Percentiles rank a stretch among this genome's conserved stretches.
These are phyloP conservation scores for Clamator glandarius DNA, from an alignment of 2,797 vertebrate species.

Conservation along the genomic window DNA sequence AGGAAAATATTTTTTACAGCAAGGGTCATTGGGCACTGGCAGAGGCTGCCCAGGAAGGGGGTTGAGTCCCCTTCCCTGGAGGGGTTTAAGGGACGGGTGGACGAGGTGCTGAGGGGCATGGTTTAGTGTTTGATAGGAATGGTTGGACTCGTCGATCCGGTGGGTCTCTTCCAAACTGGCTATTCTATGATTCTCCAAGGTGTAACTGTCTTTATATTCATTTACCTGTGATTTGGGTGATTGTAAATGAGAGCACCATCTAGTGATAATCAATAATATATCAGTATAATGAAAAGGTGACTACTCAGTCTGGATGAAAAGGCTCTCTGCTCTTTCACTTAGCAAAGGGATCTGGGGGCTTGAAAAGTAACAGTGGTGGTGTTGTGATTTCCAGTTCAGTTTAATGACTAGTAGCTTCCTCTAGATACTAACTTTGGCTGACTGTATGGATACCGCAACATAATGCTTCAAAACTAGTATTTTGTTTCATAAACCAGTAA, in stretches of 20 bases:
- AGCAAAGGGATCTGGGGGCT: not conserved
- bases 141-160: no score
- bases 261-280: constrained; percentile 36
- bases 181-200: no score
- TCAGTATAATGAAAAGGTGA: not conserved
- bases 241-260: constrained; percentile 45
- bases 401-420: not conserved
- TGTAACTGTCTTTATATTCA: not conserved
- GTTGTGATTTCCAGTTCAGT: not conserved
- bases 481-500: not conserved
- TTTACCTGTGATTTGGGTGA: not conserved
- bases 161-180: no score
- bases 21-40: no score
- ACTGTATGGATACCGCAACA: not conserved
- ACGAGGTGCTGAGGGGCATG: no score
- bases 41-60: no score
- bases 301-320: not conserved
- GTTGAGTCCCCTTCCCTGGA: no score
- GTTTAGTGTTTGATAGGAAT: no score
- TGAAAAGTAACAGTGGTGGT: not conserved
- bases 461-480: not conserved
- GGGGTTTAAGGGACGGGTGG: no score
- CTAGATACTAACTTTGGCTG: not conserved
- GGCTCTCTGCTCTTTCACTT: not conserved
- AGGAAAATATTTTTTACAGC: no score